A percentile compares a stretch with the other conserved stretches of the same genome.
Conservation (phyloP, 2,797 vertebrate species). For the Galagoides demidoff region DNA sequence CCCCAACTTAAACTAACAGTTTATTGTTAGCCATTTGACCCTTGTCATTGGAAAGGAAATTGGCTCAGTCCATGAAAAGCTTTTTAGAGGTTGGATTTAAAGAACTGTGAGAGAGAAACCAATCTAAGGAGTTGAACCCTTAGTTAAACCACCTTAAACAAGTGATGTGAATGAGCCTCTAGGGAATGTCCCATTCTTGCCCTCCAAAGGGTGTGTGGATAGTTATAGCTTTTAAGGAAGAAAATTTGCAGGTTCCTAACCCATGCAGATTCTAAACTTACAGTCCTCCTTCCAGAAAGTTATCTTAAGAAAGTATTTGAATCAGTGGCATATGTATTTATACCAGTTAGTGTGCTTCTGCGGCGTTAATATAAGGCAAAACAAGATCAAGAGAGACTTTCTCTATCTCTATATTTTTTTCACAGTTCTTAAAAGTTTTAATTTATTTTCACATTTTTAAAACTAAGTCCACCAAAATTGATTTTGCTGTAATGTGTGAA, state of each 20-base stretch:
- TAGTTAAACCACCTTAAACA: neutral
- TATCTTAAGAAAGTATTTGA: neutral
- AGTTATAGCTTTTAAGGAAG: neutral
- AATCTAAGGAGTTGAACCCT: neutral
- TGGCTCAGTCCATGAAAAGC: neutral
- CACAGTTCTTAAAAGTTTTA: neutral
- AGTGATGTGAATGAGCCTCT: neutral
- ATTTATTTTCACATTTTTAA: conserved; percentile 33
- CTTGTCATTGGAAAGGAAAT: neutral
- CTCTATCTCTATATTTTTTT: neutral
- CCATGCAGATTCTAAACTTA: neutral
- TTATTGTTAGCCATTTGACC: neutral
- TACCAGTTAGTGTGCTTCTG: neutral
- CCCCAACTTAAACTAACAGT: neutral
- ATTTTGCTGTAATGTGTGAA: neutral
- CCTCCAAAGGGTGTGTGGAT: neutral
- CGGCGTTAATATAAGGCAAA: neutral
- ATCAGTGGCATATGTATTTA: neutral
- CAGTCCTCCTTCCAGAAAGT: neutral
- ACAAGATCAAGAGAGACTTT: neutral
- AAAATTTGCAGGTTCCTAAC: neutral
- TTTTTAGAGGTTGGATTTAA: neutral
- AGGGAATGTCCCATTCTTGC: accelerated
- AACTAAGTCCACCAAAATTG: neutral
- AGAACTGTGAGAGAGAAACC: neutral